Evolutionary conservation across 2,888 invertebrate genomes (phyloP).

Genomic region (Drosophila peninsularis): DNA sequence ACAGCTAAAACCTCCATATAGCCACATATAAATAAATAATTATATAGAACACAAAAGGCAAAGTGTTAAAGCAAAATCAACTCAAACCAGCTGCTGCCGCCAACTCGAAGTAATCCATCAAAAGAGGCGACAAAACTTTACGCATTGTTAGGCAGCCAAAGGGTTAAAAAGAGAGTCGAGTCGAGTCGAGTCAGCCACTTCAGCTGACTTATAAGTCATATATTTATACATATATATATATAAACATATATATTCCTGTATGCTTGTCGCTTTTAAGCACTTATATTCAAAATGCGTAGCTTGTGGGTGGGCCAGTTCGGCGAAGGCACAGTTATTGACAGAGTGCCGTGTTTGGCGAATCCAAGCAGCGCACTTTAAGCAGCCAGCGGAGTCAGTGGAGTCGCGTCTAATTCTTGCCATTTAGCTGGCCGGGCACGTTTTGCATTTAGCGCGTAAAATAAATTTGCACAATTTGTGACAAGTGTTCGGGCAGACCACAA

Average conservation of each 20-base stretch:
- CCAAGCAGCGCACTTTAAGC: background rate
- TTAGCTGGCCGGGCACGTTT: conserved; percentile 77
- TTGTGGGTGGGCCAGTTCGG: conserved; percentile 69
- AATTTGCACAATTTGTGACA: conserved; percentile 80
- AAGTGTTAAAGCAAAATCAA: conserved; percentile 65
- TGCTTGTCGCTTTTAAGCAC: conserved; percentile 15
- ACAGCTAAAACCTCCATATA: background rate
- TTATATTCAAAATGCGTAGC: conserved; percentile 46
- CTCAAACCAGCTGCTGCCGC: conserved; percentile 6
- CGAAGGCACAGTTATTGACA: conserved; percentile 69
- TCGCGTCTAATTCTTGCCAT: conserved; percentile 68
- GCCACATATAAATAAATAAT: conserved; percentile 66
- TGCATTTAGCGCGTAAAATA: conserved; percentile 79
- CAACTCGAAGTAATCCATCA: conserved; percentile 70
- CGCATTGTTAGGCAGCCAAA: conserved; percentile 74
- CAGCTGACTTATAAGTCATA: conserved; percentile 21
- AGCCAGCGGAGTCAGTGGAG: conserved; percentile 19
- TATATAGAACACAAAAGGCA: conserved; percentile 58
- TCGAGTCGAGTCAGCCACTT: conserved; percentile 27
- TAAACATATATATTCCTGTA: conserved; percentile 14
- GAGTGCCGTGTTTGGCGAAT: conserved; percentile 26
- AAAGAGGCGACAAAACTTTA: conserved; percentile 77
- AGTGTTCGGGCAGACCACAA: conserved; percentile 60
- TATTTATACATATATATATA: conserved; percentile 9
- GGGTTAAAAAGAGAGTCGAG: conserved; percentile 36